Percentiles rank a stretch among this genome's conserved stretches.
Conservation (phyloP, 2,888 invertebrate species). For the Nomada ferruginata region DNA sequence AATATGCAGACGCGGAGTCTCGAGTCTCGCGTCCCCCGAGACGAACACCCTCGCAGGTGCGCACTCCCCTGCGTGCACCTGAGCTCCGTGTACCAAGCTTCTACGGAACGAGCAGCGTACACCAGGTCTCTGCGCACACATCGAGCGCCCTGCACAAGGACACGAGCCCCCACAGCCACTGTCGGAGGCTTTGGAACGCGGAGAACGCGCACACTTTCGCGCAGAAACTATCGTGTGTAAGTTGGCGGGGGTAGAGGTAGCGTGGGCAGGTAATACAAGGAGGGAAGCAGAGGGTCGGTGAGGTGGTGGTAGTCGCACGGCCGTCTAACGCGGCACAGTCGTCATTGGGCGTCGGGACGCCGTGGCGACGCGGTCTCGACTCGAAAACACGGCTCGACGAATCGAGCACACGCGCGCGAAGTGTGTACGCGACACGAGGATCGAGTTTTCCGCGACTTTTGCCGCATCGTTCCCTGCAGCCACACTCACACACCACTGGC, state of each 20-base stretch:
- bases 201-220: constrained; percentile 61
- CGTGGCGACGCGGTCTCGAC: constrained; percentile 75
- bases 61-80: constrained; percentile 32
- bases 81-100: constrained; percentile 14
- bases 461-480: constrained; percentile 13
- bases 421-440: constrained; percentile 52
- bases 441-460: constrained; percentile 27
- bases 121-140: constrained; percentile 3
- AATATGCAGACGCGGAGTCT: no score
- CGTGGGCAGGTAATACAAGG: constrained; percentile 9
- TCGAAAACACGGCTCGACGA: constrained; percentile 54
- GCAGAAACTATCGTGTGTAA: constrained; percentile 69
- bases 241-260: constrained; percentile 23
- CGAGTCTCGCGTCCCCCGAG: neutral
- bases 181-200: constrained; percentile 46
- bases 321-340: constrained; percentile 67
- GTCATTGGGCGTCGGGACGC: constrained; percentile 81
- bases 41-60: constrained; percentile 6
- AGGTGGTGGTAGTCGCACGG: constrained; percentile 50
- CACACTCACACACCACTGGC: neutral
- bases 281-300: constrained; percentile 12
- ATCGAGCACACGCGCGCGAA: constrained; percentile 57
- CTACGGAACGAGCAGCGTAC: neutral
- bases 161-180: constrained; percentile 10
- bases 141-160: constrained; percentile 32